Evolutionary conservation across 2,888 invertebrate genomes (phyloP).

Genomic region (Pseudococcus jackbeardsleyi): DNA sequence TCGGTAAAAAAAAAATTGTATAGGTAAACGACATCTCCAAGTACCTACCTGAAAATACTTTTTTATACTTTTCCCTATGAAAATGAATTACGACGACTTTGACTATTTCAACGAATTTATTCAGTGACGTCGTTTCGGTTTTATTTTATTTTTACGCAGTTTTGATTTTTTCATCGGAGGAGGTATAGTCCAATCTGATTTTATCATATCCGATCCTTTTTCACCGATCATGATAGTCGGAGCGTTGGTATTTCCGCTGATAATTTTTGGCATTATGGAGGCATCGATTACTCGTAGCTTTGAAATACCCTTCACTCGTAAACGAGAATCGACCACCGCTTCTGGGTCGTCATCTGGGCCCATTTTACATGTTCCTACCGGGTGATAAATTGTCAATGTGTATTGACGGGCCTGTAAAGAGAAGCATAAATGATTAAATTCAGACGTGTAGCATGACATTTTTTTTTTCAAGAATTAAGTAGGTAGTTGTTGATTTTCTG

Average conservation of each 20-base stretch:
- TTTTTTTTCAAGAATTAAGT: too few relatives aligned
- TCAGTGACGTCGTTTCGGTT: constrained; percentile 26
- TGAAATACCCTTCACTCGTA: constrained; percentile 78
- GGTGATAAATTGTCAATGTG: constrained; percentile 85
- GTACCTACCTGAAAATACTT: too few relatives aligned
- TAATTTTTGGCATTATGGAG: constrained; percentile 85
- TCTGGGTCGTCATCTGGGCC: constrained; percentile 75
- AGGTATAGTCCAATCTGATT: constrained; percentile 76
- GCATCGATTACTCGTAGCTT: constrained; percentile 84
- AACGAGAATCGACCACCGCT: constrained; percentile 80
- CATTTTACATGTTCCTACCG: constrained; percentile 87
- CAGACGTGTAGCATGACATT: too few relatives aligned
- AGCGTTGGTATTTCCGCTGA: constrained; percentile 85
- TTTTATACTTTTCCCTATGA: too few relatives aligned
- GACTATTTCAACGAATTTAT: constrained; percentile 14
- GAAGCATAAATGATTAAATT: background rate
- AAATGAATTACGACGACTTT: background rate
- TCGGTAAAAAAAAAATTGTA: too few relatives aligned
- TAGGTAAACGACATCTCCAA: too few relatives aligned
- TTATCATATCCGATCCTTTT: constrained; percentile 85
- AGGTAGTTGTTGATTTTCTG: too few relatives aligned
- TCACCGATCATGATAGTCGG: constrained; percentile 89
- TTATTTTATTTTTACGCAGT: background rate
- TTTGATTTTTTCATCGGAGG: background rate
- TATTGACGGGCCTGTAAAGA: constrained; percentile 77